phyloP scores from a whole-genome alignment of 2,888 invertebrate genomes.

The Ariolimax columbianus region DNA sequence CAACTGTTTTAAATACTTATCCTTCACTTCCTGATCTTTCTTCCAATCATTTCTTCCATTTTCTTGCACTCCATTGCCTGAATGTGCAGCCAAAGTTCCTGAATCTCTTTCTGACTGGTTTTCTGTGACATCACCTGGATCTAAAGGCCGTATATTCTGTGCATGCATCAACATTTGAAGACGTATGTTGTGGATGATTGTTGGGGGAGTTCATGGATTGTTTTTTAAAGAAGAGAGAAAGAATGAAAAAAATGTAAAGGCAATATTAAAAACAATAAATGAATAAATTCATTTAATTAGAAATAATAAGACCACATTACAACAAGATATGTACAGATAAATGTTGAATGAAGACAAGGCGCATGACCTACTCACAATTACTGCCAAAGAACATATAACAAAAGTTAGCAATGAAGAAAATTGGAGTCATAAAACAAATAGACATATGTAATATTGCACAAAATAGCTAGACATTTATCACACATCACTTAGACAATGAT shows the following conservation, averaged over 20 bases:
- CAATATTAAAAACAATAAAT: not conserved
- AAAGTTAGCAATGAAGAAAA: not conserved
- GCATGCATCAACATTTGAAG: not conserved
- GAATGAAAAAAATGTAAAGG: not conserved
- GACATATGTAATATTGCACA: too few species aligned
- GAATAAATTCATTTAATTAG: not conserved
- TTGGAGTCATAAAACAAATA: too few species aligned
- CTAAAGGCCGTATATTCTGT: not conserved
- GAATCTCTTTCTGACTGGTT: constrained; percentile 16
- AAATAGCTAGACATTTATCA: too few species aligned
- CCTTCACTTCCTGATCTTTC: constrained; percentile 9
- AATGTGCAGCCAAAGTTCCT: constrained; percentile 29
- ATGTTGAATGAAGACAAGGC: not conserved
- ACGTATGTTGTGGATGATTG: not conserved
- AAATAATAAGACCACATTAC: not conserved
- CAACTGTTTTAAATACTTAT: constrained; percentile 24
- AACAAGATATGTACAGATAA: not conserved
- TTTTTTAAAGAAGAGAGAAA: not conserved
- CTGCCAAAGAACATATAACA: not conserved
- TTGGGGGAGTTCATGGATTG: not conserved
- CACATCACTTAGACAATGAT: too few species aligned
- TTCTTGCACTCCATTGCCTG: constrained; percentile 38
- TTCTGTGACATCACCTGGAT: not conserved
- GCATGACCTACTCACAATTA: not conserved
- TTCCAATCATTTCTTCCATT: not conserved